Conservation (phyloP, 2,888 invertebrate genomes). For the Nephrotoma flavescens region DNA sequence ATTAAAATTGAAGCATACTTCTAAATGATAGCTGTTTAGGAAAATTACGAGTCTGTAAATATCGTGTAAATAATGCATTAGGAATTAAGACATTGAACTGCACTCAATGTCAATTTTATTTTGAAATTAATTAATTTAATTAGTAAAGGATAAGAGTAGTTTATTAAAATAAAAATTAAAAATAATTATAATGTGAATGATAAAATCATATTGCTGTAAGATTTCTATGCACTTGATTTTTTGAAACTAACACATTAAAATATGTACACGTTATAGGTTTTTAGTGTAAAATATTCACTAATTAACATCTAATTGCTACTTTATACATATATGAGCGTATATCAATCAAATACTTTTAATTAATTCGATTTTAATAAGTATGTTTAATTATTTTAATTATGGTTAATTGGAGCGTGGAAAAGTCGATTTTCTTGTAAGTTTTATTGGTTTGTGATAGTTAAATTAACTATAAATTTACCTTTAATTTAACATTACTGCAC, state of each 20-base stretch:
- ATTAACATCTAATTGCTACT: neutral
- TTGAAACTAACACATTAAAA: neutral
- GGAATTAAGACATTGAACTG: too few species aligned
- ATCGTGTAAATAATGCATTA: too few species aligned
- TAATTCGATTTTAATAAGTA: neutral
- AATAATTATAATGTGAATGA: neutral
- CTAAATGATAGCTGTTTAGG: too few species aligned
- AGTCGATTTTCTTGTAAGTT: neutral
- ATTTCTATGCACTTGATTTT: neutral
- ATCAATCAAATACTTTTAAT: neutral
- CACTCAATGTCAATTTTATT: too few species aligned
- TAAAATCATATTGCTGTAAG: neutral
- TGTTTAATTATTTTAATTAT: neutral
- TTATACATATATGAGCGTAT: neutral
- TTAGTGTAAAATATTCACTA: neutral
- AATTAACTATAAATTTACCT: neutral
- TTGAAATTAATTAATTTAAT: neutral
- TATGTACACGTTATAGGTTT: neutral
- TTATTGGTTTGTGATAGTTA: neutral
- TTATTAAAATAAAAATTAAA: neutral
- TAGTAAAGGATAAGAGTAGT: neutral
- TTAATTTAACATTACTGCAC: neutral
- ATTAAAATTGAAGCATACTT: too few species aligned
- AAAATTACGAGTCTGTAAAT: too few species aligned
- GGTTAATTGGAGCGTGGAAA: neutral